phyloP scores from a whole-genome alignment of 1,140 invertebrate species.

The Sesamia nonagrioides region DNA sequence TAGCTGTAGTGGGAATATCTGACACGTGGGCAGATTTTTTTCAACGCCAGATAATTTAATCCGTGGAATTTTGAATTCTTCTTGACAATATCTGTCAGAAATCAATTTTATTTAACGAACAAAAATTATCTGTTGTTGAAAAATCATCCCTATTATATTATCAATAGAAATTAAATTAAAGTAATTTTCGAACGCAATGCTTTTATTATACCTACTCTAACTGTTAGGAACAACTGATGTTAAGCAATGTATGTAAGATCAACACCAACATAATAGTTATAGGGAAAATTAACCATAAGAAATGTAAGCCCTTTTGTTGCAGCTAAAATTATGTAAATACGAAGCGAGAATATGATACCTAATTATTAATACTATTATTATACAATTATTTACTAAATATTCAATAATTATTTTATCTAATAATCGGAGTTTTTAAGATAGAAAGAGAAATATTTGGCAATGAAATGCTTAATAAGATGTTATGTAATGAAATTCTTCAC shows the following conservation, averaged over 20 bases:
- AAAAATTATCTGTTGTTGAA: too few species aligned
- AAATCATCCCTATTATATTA: too few species aligned
- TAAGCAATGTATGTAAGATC: slow-evolving; percentile 9
- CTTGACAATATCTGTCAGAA: too few species aligned
- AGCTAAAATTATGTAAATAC: slow-evolving; percentile 1
- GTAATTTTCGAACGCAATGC: not conserved
- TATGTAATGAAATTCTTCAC: not conserved
- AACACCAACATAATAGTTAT: slow-evolving; percentile 20
- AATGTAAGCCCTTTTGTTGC: slow-evolving; percentile 5
- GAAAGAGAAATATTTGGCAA: too few species aligned
- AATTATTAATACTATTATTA: not conserved
- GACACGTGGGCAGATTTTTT: not conserved
- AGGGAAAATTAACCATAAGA: not conserved
- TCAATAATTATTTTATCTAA: too few species aligned
- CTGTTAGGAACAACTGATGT: not conserved
- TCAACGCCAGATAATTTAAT: too few species aligned
- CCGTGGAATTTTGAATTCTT: too few species aligned
- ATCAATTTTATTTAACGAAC: too few species aligned
- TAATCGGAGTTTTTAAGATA: too few species aligned
- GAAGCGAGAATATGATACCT: not conserved
- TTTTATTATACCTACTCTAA: not conserved
- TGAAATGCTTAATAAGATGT: too few species aligned
- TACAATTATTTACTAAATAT: too few species aligned
- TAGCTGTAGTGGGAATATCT: slow-evolving; percentile 22
- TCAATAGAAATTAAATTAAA: too few species aligned